Percentiles rank a stretch among this genome's conserved stretches.
phyloP scores from a whole-genome alignment of 1,140 invertebrate genomes.

The Tetramorium alpestre region DNA sequence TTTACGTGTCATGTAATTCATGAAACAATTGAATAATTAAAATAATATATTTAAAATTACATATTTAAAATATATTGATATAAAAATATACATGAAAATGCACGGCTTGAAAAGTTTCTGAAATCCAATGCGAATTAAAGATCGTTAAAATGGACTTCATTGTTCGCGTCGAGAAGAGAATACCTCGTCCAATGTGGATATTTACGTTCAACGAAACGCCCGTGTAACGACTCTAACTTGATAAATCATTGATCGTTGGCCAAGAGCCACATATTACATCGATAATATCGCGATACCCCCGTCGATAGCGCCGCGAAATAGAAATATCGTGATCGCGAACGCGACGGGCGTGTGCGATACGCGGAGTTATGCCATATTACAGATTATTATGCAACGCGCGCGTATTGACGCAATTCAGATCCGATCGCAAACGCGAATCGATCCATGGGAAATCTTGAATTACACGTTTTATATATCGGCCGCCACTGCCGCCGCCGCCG shows the following conservation, averaged over 20 bases:
- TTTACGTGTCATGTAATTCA: not conserved
- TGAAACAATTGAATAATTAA: not conserved
- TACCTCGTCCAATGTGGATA: not conserved
- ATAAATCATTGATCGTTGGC: not conserved
- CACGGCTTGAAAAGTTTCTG: not conserved
- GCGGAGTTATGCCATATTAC: constrained; percentile 64
- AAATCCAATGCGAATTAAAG: not conserved
- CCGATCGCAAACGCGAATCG: constrained; percentile 65
- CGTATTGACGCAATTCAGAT: constrained; percentile 76
- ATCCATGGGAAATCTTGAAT: constrained; percentile 76
- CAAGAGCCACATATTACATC: not conserved
- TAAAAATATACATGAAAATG: not conserved
- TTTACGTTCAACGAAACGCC: not conserved
- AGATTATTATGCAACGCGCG: constrained; percentile 73
- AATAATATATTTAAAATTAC: not conserved
- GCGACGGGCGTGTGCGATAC: constrained; percentile 32
- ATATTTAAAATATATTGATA: too few relatives aligned
- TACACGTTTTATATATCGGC: constrained; percentile 67
- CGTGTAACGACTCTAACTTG: not conserved
- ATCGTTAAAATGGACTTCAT: not conserved
- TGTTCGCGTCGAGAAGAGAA: not conserved
- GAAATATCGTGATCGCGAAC: constrained; percentile 18
- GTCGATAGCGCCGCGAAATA: constrained; percentile 21
- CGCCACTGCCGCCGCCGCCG: constrained; percentile 1
- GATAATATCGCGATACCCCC: constrained; percentile 25